Percentiles rank a stretch among this genome's conserved stretches.
These are phyloP conservation scores for Drosophila pseudoananassae DNA, from an alignment of 1,140 invertebrate genomes.

Conservation along the genomic window DNA sequence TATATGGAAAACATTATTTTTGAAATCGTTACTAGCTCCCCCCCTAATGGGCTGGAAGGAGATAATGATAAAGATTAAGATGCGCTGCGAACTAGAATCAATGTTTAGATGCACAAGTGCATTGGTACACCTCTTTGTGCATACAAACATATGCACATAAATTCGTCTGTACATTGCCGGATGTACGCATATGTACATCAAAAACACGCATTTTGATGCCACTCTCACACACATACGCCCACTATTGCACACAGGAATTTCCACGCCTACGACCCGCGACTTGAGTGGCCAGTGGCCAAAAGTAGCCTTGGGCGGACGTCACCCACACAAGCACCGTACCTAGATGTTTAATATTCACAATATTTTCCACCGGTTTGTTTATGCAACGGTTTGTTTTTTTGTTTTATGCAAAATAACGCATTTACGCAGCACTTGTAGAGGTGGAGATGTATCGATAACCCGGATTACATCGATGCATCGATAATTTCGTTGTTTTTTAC, in stretches of 20 bases:
- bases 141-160: not conserved
- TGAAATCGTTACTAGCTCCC: too few species aligned
- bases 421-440: constrained; percentile 1
- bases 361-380: constrained; percentile 7
- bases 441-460: not conserved
- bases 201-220: constrained; percentile 10
- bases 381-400: constrained; percentile 9
- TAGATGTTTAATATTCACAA: not conserved
- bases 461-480: not conserved
- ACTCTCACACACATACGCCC: constrained; percentile 22
- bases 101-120: constrained; percentile 2
- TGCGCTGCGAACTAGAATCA: not conserved
- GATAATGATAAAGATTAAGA: not conserved
- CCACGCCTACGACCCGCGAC: constrained; percentile 31
- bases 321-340: not conserved
- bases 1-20: too few species aligned
- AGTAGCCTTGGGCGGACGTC: not conserved
- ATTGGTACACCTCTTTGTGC: not conserved
- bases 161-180: constrained; percentile 15
- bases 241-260: constrained; percentile 51
- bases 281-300: not conserved
- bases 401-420: constrained; percentile 1
- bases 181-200: constrained; percentile 2
- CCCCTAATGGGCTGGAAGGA: not conserved
- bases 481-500: not conserved